phyloP scores from a whole-genome alignment of 2,888 invertebrate species.

The Pheosia gnoma region DNA sequence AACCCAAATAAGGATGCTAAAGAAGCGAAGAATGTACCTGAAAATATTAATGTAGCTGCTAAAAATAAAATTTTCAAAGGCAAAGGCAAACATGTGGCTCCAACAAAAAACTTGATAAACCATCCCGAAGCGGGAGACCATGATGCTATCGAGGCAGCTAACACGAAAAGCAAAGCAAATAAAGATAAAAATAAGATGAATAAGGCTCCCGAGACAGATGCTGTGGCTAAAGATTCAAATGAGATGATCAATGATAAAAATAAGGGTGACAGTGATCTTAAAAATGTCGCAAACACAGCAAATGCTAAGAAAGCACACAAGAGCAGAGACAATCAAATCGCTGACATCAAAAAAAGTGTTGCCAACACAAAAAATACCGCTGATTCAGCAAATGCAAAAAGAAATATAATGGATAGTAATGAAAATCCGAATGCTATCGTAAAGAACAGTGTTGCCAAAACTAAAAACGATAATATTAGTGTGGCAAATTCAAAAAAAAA shows the following conservation, averaged over 20 bases:
- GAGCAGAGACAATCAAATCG: too few species aligned
- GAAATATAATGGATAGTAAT: background rate
- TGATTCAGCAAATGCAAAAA: background rate
- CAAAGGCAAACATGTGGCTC: conserved; percentile 1
- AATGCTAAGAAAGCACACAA: too few species aligned
- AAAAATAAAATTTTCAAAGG: conserved; percentile 6
- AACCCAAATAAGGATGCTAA: background rate
- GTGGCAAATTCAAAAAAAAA: background rate
- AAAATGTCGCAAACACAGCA: too few species aligned
- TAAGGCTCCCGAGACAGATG: conserved; percentile 6
- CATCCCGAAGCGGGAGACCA: too few species aligned
- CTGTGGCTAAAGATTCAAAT: background rate
- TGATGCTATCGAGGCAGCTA: background rate
- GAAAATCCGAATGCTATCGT: background rate
- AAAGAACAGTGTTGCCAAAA: conserved; percentile 7
- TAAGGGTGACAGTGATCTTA: background rate
- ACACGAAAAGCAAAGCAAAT: background rate
- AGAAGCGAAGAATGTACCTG: background rate
- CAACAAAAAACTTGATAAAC: background rate
- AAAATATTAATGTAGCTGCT: background rate
- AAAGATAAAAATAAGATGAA: conserved; percentile 7
- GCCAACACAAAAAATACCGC: background rate
- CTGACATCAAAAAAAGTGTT: background rate
- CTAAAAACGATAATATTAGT: background rate
- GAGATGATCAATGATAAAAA: background rate